Evolutionary conservation across 2,113 vertebrate genomes (phyloP).

Genomic region (Coreoperca whiteheadi): DNA sequence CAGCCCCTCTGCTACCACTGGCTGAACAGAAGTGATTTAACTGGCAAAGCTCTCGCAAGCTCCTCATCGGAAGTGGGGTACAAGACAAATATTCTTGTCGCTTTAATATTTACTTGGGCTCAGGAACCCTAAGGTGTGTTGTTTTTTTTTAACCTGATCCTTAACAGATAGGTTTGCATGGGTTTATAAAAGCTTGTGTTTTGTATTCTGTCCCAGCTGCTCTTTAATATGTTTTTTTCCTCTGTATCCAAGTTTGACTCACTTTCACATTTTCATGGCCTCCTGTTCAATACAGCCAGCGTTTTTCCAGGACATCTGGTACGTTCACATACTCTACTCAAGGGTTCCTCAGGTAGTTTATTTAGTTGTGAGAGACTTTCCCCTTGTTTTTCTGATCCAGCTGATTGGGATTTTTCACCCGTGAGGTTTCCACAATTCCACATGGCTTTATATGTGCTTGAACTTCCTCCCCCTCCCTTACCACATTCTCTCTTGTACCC

Average conservation of each 20-base stretch:
- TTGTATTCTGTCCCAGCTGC: conserved; percentile 12
- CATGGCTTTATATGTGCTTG: not conserved
- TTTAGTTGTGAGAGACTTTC: not conserved
- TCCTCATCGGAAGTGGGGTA: conserved; percentile 35
- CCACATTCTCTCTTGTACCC: not conserved
- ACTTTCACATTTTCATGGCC: conserved; percentile 21
- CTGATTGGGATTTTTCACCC: not conserved
- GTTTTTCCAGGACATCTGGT: not conserved
- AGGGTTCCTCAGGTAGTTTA: not conserved
- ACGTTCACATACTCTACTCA: not conserved
- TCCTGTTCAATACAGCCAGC: not conserved
- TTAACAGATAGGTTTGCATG: conserved; percentile 16
- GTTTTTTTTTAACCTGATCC: conserved; percentile 25
- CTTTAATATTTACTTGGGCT: conserved; percentile 35
- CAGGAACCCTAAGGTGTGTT: conserved; percentile 5
- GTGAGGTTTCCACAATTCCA: conserved; percentile 6
- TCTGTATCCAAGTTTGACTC: conserved; percentile 25
- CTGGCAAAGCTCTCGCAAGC: conserved; percentile 36
- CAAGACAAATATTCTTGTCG: conserved; percentile 12
- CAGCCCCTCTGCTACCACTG: conserved; percentile 13
- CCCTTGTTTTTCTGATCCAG: not conserved
- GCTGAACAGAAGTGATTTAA: conserved; percentile 47
- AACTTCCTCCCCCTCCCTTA: conserved; percentile 1
- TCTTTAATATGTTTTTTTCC: conserved; percentile 25
- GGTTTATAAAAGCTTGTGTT: conserved; percentile 30